phyloP scores from a whole-genome alignment of 2,888 invertebrate genomes.

The Cheiracanthium punctorium region DNA sequence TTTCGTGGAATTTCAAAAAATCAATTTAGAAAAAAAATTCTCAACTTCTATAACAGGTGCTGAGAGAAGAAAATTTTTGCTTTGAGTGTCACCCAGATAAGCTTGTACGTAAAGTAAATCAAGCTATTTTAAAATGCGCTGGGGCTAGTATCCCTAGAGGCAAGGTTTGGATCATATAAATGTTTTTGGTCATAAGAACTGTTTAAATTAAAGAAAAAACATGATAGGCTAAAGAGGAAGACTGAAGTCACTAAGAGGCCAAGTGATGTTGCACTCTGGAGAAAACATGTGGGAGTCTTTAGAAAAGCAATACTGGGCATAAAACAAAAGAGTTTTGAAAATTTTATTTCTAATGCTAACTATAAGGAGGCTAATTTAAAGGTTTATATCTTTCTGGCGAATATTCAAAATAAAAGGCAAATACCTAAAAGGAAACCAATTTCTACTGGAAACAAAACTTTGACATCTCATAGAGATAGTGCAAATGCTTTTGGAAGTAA shows the following conservation, averaged over 20 bases:
- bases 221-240: conserved; percentile 19
- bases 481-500: not conserved
- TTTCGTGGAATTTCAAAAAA: conserved; percentile 20
- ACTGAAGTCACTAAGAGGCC: conserved; percentile 3
- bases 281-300: not conserved
- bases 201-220: conserved; percentile 20
- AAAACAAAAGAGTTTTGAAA: not conserved
- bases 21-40: not conserved
- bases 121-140: not conserved
- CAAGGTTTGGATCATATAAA: conserved; percentile 5
- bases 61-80: not conserved
- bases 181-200: conserved; percentile 8
- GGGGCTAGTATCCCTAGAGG: conserved; percentile 5
- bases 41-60: not conserved
- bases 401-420: not conserved
- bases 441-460: not conserved
- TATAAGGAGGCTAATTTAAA: not conserved
- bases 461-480: not conserved
- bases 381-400: not conserved
- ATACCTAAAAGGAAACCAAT: not conserved
- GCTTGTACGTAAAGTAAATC: not conserved
- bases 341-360: not conserved
- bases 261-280: not conserved
- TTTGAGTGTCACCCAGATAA: not conserved
- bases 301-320: not conserved